A percentile compares a stretch with the other conserved stretches of the same genome.
phyloP scores from a whole-genome alignment of 1,140 invertebrate species.

The Thaumatotibia leucotreta region DNA sequence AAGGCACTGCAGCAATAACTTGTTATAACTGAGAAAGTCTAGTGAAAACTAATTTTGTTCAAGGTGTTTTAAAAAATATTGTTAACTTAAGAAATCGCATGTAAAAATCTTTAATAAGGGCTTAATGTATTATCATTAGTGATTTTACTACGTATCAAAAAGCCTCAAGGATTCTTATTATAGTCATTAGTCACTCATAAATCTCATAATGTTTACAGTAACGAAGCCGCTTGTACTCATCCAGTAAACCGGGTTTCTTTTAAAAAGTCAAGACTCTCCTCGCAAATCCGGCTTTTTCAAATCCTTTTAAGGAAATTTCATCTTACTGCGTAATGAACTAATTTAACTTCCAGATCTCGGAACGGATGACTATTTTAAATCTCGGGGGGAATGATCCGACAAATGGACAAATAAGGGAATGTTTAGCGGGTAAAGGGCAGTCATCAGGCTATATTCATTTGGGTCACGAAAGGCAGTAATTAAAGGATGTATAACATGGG shows the following conservation, averaged over 20 bases:
- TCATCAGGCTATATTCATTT: constrained; percentile 53
- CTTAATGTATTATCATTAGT: too few relatives aligned
- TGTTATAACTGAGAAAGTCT: too few relatives aligned
- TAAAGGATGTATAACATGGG: constrained; percentile 31
- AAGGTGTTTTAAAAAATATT: too few relatives aligned
- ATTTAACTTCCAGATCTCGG: constrained; percentile 36
- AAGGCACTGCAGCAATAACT: too few relatives aligned
- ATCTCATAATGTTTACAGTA: neutral
- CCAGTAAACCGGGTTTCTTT: neutral
- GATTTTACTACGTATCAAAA: too few relatives aligned
- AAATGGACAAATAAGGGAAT: constrained; percentile 43
- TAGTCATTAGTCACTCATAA: too few relatives aligned
- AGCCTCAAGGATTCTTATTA: too few relatives aligned
- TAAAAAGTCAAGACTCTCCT: neutral
- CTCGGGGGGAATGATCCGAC: constrained; percentile 32
- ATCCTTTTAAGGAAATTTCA: constrained; percentile 17
- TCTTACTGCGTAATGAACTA: constrained; percentile 39
- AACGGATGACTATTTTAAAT: constrained; percentile 39
- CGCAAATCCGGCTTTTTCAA: constrained; percentile 6
- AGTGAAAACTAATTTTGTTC: too few relatives aligned
- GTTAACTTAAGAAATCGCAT: too few relatives aligned
- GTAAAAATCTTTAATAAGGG: too few relatives aligned
- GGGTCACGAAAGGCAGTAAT: constrained; percentile 24
- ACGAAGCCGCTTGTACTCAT: neutral
- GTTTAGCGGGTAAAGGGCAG: constrained; percentile 22